These are phyloP conservation scores for Solenopsis fugax DNA, from an alignment of 1,140 invertebrate species.

Conservation along the genomic window DNA sequence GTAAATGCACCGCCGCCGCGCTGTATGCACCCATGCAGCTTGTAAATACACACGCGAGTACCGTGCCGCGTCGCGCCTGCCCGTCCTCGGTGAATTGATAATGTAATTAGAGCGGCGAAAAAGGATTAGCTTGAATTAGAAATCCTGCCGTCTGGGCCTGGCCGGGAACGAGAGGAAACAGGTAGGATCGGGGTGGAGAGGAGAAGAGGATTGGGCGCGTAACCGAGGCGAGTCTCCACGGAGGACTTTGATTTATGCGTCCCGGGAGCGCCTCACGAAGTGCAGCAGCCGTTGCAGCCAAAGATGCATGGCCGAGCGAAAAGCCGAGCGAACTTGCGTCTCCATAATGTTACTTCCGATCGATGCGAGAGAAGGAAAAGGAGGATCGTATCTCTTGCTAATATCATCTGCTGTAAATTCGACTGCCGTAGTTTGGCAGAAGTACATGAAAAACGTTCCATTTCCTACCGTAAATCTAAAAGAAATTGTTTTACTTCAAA, in stretches of 20 bases:
- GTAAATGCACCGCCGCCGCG: conserved; percentile 49
- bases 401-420: conserved; percentile 38
- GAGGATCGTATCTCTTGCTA: not conserved
- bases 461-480: not conserved
- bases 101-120: conserved; percentile 81
- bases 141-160: conserved; percentile 73
- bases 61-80: conserved; percentile 44
- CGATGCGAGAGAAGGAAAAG: conserved; percentile 55
- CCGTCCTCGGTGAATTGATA: conserved; percentile 80
- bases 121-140: conserved; percentile 84
- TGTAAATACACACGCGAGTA: conserved; percentile 25
- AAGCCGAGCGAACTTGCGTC: conserved; percentile 70
- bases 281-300: conserved; percentile 75
- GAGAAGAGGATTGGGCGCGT: conserved; percentile 49
- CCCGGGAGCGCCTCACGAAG: conserved; percentile 82
- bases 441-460: not conserved
- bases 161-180: conserved; percentile 31
- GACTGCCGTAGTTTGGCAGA: not conserved
- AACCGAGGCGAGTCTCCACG: conserved; percentile 79
- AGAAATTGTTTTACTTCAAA: not conserved
- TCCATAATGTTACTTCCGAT: conserved; percentile 72
- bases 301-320: conserved; percentile 76
- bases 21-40: conserved; percentile 42
- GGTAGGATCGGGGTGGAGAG: not conserved
- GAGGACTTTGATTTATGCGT: conserved; percentile 84